These are phyloP conservation scores for Mizuhopecten yessoensis DNA, from an alignment of 1,140 invertebrate species.

Conservation along the genomic window DNA sequence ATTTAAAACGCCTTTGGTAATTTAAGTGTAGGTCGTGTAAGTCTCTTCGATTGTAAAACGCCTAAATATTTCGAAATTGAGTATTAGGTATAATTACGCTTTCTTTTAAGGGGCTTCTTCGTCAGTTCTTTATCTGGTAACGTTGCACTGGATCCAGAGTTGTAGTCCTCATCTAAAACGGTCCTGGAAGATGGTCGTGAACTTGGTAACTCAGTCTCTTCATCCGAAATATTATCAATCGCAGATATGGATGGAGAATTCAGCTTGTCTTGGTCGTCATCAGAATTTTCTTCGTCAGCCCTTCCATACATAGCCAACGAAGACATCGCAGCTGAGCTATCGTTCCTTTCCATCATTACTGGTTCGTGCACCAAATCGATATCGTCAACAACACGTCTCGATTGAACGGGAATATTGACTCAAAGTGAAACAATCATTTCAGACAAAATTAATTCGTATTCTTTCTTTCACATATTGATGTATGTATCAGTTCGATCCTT, in stretches of 20 bases:
- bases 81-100: conserved; percentile 46
- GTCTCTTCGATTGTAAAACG: too few relatives aligned
- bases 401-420: neutral
- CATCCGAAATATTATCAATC: conserved; percentile 76
- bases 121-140: neutral
- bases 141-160: conserved; percentile 58
- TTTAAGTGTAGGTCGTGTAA: too few relatives aligned
- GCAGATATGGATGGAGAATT: conserved; percentile 54
- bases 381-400: neutral
- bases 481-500: neutral
- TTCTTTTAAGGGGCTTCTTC: conserved; percentile 61
- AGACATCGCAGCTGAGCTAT: conserved; percentile 73
- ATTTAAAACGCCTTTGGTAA: too few relatives aligned
- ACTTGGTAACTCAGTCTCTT: conserved; percentile 53
- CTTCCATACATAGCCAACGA: conserved; percentile 81
- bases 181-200: conserved; percentile 52
- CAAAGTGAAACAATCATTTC: neutral
- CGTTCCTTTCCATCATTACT: conserved; percentile 68
- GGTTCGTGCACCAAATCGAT: neutral
- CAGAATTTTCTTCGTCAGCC: conserved; percentile 83
- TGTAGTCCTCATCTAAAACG: conserved; percentile 64
- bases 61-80: too few relatives aligned
- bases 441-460: too few relatives aligned
- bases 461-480: neutral
- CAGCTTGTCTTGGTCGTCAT: conserved; percentile 72